Evolutionary conservation across 2,797 vertebrate species (phyloP).

Genomic region (Hapalemur alaotrensis): DNA sequence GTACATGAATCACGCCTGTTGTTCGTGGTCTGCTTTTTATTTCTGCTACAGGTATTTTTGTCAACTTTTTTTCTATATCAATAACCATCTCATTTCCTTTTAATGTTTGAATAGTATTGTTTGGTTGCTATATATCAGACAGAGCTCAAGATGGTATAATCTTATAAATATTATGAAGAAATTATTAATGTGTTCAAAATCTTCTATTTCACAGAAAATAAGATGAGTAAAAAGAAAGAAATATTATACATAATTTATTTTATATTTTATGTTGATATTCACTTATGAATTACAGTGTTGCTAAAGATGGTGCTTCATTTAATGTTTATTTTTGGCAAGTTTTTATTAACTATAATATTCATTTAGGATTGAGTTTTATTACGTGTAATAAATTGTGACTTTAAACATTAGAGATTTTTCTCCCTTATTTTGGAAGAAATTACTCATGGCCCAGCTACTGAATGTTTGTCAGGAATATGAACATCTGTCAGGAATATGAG

Average conservation of each 20-base stretch:
- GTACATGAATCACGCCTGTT: neutral
- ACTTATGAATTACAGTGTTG: neutral
- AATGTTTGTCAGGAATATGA: neutral
- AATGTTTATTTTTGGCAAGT: neutral
- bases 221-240: neutral
- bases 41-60: neutral
- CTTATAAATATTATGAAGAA: neutral
- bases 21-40: neutral
- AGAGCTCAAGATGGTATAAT: neutral
- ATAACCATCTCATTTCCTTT: neutral
- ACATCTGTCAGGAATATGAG: neutral
- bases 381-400: neutral
- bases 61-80: neutral
- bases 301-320: neutral
- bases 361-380: slow-evolving; percentile 6
- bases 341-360: neutral
- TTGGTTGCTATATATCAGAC: neutral
- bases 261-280: neutral
- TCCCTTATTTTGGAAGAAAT: neutral
- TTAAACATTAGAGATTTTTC: neutral
- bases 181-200: neutral
- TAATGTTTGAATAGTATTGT: neutral
- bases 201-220: neutral
- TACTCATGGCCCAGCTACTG: neutral
- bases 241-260: neutral